Percentiles rank a stretch among this genome's conserved stretches.
phyloP scores from a whole-genome alignment of 2,888 invertebrate genomes.

The Corbicula japonica region DNA sequence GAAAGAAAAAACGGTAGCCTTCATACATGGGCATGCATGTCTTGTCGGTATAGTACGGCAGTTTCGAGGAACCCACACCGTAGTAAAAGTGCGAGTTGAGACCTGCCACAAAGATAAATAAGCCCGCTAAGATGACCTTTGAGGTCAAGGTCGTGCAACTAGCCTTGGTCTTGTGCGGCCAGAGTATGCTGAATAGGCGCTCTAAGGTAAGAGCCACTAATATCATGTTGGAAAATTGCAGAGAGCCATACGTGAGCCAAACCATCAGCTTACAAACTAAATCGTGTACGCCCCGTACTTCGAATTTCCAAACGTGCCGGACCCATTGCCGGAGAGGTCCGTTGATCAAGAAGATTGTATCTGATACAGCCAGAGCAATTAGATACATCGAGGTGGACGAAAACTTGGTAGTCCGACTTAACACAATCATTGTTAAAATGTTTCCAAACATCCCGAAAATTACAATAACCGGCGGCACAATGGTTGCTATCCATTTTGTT shows the following conservation, averaged over 20 bases:
- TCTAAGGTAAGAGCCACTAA: slow-evolving; percentile 58
- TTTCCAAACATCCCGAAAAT: slow-evolving; percentile 36
- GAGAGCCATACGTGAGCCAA: slow-evolving; percentile 49
- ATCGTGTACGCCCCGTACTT: slow-evolving; percentile 30
- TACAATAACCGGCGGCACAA: slow-evolving; percentile 10
- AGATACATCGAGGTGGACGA: slow-evolving; percentile 33
- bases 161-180: slow-evolving; percentile 48
- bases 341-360: slow-evolving; percentile 37
- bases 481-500: slow-evolving; percentile 20
- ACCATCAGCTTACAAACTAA: slow-evolving; percentile 48
- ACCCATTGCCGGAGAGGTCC: slow-evolving; percentile 50
- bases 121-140: slow-evolving; percentile 5
- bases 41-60: slow-evolving; percentile 13
- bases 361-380: slow-evolving; percentile 38
- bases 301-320: slow-evolving; percentile 33
- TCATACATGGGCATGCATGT: slow-evolving; percentile 37
- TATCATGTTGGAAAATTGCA: slow-evolving; percentile 56
- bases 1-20: slow-evolving; percentile 41
- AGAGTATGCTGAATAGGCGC: slow-evolving; percentile 47
- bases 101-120: slow-evolving; percentile 16
- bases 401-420: slow-evolving; percentile 23
- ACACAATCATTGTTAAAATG: slow-evolving; percentile 16
- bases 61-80: slow-evolving; percentile 23
- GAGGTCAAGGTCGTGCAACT: slow-evolving; percentile 26
- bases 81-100: slow-evolving; percentile 50